Evolutionary conservation across 53 echinoderm and acorn worm species (phyloP), one percentile per base, ranked within the genome.

Genomic region (Henricia sp.): DNA sequence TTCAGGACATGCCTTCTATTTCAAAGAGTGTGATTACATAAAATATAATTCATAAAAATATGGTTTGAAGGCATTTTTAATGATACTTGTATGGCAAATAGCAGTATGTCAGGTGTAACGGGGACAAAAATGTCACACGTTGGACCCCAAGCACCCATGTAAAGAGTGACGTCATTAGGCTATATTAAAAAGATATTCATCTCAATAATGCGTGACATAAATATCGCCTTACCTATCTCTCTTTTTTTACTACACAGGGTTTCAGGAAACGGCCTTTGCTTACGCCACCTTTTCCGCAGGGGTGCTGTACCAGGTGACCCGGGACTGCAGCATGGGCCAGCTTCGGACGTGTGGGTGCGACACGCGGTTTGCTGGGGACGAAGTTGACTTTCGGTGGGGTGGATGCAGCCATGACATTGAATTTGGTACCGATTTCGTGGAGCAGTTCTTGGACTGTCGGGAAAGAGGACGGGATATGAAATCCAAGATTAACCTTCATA

Each of bases 391-490:
- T 66, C 88, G 91, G 53, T 99, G 99, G 99, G 99, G 99, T 3
- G 99, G 99, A 14, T 99, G 99, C 52, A 99, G 99, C 67, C 94
- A 95, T 52, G 92, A 95, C 36, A 92, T 92, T 72, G 77, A 85
- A 34, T 99, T 90, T 70, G 99, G 99, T 6, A 92, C 88, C 21
- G 74, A 55, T 24, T 95, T 95, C 62, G 88, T 90, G 8, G 69
- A 68, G 16, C 78, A 90, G 30, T 99, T 93, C 59, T 35, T 99
- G 23, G 94, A 99, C 46, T 92, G 92, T 64, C 71, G 86, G 59
- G 95, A 95, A 64, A 88, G 74, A 29, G 86, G 87, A 10, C 72
- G 92, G 3, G 99, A 99, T 74, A 71, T 88, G 43, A 86, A 88
- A 27, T 92, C 94, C 12, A 83, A 89, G 71, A 92, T 95, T 92